Percentiles rank a stretch among this genome's conserved stretches.
phyloP scores from a whole-genome alignment of 2,797 vertebrate genomes.

The Nyctibius grandis region DNA sequence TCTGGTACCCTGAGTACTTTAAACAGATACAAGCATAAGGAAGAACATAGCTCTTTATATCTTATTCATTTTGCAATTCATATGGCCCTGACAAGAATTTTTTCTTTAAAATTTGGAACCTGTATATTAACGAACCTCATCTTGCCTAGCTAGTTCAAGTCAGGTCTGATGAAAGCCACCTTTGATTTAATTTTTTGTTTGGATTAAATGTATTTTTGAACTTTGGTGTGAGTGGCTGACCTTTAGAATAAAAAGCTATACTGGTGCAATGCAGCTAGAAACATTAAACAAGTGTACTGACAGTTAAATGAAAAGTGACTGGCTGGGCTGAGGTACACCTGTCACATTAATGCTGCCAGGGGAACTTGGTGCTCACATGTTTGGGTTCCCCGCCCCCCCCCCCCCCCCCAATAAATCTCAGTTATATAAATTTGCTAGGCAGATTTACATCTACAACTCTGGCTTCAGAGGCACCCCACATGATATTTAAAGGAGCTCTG shows the following conservation, averaged over 20 bases:
- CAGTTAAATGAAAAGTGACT: neutral
- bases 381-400: neutral
- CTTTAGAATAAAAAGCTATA: conserved; percentile 44
- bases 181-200: neutral
- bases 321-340: neutral
- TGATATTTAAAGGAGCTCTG: conserved; percentile 19
- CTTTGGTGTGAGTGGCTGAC: conserved; percentile 1
- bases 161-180: neutral
- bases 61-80: neutral
- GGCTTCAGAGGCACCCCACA: neutral
- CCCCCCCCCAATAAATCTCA: neutral
- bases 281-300: neutral
- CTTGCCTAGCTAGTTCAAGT: neutral
- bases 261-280: conserved; percentile 28
- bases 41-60: neutral
- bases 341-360: neutral
- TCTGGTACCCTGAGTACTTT: neutral
- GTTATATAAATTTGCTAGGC: neutral
- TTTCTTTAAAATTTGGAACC: neutral
- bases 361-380: neutral
- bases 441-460: neutral
- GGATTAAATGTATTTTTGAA: conserved; percentile 33
- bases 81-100: neutral
- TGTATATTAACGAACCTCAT: neutral
- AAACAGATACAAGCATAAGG: neutral